Base-by-base conservation (phyloP, 2,888 invertebrate genomes). In the Rapana venosa region DNA sequence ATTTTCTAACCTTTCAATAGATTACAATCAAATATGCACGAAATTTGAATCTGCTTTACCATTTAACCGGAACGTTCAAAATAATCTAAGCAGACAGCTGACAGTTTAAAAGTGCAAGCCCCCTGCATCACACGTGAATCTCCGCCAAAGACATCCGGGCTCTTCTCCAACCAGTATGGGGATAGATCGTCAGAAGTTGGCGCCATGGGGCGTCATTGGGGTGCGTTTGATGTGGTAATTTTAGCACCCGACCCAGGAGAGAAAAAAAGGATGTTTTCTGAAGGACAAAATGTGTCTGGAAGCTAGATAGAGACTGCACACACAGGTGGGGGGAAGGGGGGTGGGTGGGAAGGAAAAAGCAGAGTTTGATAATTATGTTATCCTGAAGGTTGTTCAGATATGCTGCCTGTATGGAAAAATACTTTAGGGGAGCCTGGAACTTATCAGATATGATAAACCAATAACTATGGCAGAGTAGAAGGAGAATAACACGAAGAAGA, bases 191-290 rank as follows among this genome's bases (percentile, higher is more conserved):
- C 47, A 47, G 47, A 83, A 83, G 47, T 47, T 11, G 13, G 22
- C 81, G 47, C 81, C 81, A 83, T 47, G 81, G 81, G 81, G 81
- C 81, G 81, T 83, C 36, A 47, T 47, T 83, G 81, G 22, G 81
- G 81, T 83, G 81, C 81, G 81, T 83, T 83, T 47, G 81, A 83
- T 36, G 81, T 36, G 36, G 81, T 83, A 83, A 83, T 36, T 83
- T 83, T 83, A 83, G 36, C 81, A 36, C 36, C 30, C 26, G 47
- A 36, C 47, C 81, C 47, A 32, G 32, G 77, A 32, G 20, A 32
- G 17, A 32, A 30, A 32, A 32, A 32, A 32, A 4, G 77, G 77
- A 79, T 79, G 77, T 79, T 79, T 26, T 79, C 32, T 74, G 77
- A 32, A 15, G 26, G 35, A 47, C 15, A 47, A 36, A 35, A 26